phyloP scores from a whole-genome alignment of 2,888 invertebrate species.

The Hirtodrosophila duncani region DNA sequence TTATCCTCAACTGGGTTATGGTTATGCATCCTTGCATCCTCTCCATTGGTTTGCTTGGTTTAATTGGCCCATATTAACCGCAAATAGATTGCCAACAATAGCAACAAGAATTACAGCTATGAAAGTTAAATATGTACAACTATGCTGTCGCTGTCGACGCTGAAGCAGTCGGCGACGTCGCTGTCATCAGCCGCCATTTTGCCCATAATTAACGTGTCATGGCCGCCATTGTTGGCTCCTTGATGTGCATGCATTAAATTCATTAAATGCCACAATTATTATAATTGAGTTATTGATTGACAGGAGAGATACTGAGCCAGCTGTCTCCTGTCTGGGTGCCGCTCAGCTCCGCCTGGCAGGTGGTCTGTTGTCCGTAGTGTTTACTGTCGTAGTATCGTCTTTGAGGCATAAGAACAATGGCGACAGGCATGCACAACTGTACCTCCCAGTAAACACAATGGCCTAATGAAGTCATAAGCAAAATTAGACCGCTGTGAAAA shows the following conservation, averaged over 20 bases:
- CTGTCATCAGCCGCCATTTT: conserved; percentile 47
- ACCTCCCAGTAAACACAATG: conserved; percentile 28
- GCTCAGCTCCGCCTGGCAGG: neutral
- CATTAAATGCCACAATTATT: conserved; percentile 78
- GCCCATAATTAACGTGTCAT: conserved; percentile 72
- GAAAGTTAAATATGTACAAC: too few species aligned
- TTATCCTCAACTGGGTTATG: conserved; percentile 34
- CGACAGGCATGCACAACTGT: conserved; percentile 49
- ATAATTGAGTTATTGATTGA: conserved; percentile 76
- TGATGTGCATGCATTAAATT: conserved; percentile 70
- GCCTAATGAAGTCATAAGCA: conserved; percentile 28
- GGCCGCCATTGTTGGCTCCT: conserved; percentile 57
- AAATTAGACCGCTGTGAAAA: too few species aligned
- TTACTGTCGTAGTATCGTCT: neutral
- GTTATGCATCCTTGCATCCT: conserved; percentile 1
- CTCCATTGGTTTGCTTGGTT: conserved; percentile 22
- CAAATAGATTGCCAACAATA: conserved; percentile 44
- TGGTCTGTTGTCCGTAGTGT: neutral
- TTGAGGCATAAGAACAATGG: neutral
- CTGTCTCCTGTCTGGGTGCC: neutral
- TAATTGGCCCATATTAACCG: conserved; percentile 54
- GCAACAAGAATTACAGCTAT: too few species aligned
- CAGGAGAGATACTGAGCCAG: conserved; percentile 13
- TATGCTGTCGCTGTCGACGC: conserved; percentile 11
- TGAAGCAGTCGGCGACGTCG: neutral